Conservation (phyloP, 2,888 invertebrate genomes). For the Macrosiphum euphorbiae region DNA sequence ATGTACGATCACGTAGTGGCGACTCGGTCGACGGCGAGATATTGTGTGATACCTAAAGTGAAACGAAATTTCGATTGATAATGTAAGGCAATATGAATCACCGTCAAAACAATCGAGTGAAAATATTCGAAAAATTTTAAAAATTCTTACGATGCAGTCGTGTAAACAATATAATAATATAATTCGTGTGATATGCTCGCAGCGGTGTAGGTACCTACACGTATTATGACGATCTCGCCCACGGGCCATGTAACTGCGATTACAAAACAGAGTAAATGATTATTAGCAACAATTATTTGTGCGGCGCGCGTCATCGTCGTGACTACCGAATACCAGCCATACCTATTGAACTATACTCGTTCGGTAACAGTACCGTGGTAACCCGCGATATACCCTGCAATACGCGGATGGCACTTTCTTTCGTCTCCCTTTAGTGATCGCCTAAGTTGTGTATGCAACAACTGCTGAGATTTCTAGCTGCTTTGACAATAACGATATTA, state of each 20-base stretch:
- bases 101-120: neutral
- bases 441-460: neutral
- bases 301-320: neutral
- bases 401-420: neutral
- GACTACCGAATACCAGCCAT: neutral
- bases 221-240: neutral
- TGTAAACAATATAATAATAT: conserved; percentile 10
- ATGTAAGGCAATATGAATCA: neutral
- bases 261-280: neutral
- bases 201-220: neutral
- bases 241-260: neutral
- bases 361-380: neutral
- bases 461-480: neutral
- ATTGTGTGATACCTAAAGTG: neutral
- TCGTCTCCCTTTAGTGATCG: neutral
- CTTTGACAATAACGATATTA: neutral
- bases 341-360: neutral
- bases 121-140: conserved; percentile 22
- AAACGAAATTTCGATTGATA: conserved; percentile 1
- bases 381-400: neutral
- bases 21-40: neutral
- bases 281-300: neutral
- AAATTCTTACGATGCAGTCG: neutral
- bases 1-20: neutral
- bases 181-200: neutral